Percentiles rank a stretch among this genome's conserved stretches.
These are phyloP conservation scores for Oryzias curvinotus DNA, from an alignment of 2,113 vertebrate genomes.

Conservation along the genomic window DNA sequence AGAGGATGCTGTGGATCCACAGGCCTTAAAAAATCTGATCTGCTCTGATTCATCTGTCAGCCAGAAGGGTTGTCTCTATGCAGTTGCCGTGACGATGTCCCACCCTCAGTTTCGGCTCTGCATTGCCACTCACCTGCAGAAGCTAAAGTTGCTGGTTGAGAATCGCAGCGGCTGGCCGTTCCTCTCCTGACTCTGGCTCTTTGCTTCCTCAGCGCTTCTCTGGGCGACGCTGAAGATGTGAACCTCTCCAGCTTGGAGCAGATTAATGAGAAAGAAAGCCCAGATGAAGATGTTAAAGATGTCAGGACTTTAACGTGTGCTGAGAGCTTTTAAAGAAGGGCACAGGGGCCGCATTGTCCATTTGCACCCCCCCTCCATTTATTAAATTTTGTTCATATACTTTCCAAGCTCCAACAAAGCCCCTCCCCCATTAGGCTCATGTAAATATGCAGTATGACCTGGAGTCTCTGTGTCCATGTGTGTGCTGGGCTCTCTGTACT, in stretches of 20 bases:
- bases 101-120: too few species aligned
- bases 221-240: conserved; percentile 50
- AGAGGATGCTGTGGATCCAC: too few species aligned
- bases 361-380: background rate
- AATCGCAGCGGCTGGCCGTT: background rate
- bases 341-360: conserved; percentile 33
- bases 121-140: too few species aligned
- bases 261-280: conserved; percentile 66
- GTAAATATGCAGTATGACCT: conserved; percentile 56
- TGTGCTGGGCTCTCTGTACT: conserved; percentile 61
- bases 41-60: too few species aligned
- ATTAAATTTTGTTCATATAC: conserved; percentile 26
- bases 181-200: background rate
- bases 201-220: conserved; percentile 53
- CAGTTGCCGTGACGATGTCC: too few species aligned
- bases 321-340: conserved; percentile 59
- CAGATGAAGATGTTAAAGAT: conserved; percentile 53
- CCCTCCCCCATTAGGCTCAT: conserved; percentile 18
- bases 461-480: conserved; percentile 63
- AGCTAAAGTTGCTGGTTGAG: too few species aligned
- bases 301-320: conserved; percentile 54
- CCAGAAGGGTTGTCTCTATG: too few species aligned
- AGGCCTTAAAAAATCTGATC: too few species aligned
- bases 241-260: conserved; percentile 57
- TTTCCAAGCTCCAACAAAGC: conserved; percentile 19